A percentile compares a stretch with the other conserved stretches of the same genome.
phyloP scores from a whole-genome alignment of 2,113 vertebrate genomes.

The Mus pahari region DNA sequence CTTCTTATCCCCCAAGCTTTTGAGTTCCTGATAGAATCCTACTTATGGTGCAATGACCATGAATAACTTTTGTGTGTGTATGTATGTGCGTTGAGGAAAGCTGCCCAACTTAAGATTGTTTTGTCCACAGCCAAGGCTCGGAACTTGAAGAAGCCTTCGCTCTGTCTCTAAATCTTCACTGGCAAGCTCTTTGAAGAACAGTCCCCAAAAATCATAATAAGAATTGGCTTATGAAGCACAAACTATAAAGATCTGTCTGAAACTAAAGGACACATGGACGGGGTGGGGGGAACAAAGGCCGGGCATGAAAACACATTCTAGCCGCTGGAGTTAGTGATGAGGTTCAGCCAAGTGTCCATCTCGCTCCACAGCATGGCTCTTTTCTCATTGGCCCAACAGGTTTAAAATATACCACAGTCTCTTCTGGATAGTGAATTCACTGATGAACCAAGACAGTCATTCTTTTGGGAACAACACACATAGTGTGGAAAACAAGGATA shows the following conservation, averaged over 20 bases:
- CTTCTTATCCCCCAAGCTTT: slow-evolving; percentile 86
- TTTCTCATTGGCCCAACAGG: slow-evolving; percentile 90
- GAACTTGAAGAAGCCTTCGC: slow-evolving; percentile 93
- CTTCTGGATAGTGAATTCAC: slow-evolving; percentile 91
- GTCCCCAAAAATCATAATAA: slow-evolving; percentile 90
- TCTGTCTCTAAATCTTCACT: slow-evolving; percentile 93
- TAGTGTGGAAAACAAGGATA: slow-evolving; percentile 99
- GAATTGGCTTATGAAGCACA: slow-evolving; percentile 94
- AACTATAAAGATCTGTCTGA: slow-evolving; percentile 94
- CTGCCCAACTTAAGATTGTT: slow-evolving; percentile 89
- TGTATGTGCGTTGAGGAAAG: slow-evolving; percentile 84
- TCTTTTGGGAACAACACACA: slow-evolving; percentile 99
- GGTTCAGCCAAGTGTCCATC: slow-evolving; percentile 88
- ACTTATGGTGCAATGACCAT: slow-evolving; percentile 95
- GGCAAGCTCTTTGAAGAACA: slow-evolving; percentile 94
- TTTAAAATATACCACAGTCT: slow-evolving; percentile 89
- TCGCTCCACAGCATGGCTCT: slow-evolving; percentile 89
- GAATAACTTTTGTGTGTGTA: slow-evolving; percentile 84
- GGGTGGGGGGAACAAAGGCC: slow-evolving; percentile 93
- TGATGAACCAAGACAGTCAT: slow-evolving; percentile 97
- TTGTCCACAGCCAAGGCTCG: slow-evolving; percentile 90
- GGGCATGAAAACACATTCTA: slow-evolving; percentile 93
- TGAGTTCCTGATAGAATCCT: slow-evolving; percentile 94
- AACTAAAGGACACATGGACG: slow-evolving; percentile 96
- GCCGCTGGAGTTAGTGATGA: slow-evolving; percentile 91